These are phyloP conservation scores for Columba livia DNA, from an alignment of 2,113 vertebrate genomes.

Conservation along the genomic window DNA sequence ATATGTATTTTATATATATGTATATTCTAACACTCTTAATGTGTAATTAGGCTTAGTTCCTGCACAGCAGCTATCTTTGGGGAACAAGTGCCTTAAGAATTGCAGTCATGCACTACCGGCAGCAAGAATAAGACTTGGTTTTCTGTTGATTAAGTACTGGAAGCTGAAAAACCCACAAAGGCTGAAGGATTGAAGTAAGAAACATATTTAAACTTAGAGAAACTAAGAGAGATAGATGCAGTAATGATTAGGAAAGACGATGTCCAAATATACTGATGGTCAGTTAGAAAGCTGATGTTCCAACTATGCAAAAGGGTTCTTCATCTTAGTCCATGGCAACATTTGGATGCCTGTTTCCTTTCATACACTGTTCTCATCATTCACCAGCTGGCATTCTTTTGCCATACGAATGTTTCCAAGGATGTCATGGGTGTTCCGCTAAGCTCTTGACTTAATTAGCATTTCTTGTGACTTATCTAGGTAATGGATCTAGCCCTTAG, in stretches of 20 bases:
- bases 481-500: not conserved
- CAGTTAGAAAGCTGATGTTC: not conserved
- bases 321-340: not conserved
- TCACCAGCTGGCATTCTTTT: not conserved
- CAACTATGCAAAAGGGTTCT: rapidly evolving
- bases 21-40: not conserved
- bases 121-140: not conserved
- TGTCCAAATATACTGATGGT: not conserved
- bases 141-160: not conserved
- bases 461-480: not conserved
- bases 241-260: not conserved
- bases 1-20: not conserved
- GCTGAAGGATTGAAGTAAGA: not conserved
- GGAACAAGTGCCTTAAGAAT: not conserved
- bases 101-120: not conserved
- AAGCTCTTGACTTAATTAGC: not conserved
- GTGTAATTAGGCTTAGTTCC: not conserved
- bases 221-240: not conserved
- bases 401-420: not conserved
- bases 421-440: not conserved
- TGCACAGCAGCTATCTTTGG: not conserved
- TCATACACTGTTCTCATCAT: not conserved
- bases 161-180: not conserved
- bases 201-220: not conserved
- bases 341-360: not conserved